Evolutionary conservation across 2,888 invertebrate genomes (phyloP), one percentile per base, ranked within the genome.

Genomic region (Cylindroiulus punctatus): DNA sequence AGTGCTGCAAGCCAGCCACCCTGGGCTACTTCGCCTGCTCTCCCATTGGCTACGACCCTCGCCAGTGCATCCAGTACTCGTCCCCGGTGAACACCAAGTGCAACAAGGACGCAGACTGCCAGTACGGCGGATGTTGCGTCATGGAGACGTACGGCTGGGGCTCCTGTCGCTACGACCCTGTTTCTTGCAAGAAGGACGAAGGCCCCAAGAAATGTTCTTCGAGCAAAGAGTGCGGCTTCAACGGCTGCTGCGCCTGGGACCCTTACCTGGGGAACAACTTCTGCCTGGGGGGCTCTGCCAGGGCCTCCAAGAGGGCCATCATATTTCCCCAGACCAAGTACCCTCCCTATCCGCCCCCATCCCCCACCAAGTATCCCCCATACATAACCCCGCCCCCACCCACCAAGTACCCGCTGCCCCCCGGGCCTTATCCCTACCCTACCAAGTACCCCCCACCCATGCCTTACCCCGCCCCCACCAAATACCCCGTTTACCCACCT

Each of bases 21-120:
- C 7, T 76, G 19, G 85, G 85, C 26, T 85, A 32, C 65, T 32
- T 22, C 17, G 5, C 85, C 19, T 85, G 85, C 40, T 65, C 85
- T 4, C 76, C 85, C 32, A 85, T 85, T 14, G 85, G 85, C 12
- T 85, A 85, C 40, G 85, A 85, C 40, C 85, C 85, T 17, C 85
- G 85, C n/a, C 85, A 85, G 81, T 85, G 85, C 22, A 26, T 85
- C n/a, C 85, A 32, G 30, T 76, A 85, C 40, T 76, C 85, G 36
- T 32, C 32, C 12, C 84, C 84, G 7, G 5, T 26, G 5, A 26
- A 26, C 32, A 7, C n/a, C 81, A 85, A 76, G n/a, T 85, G 85
- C 81, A 36, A 65, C 85, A 85, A 85, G 40, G 85, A 85, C 81
- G 47, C 26, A 17, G 85, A 85, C 47, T 85, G 85, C 36, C 26